Evolutionary conservation across 2,113 vertebrate species (phyloP), one percentile per base, ranked within the genome.

Genomic region (Salvator merianae): DNA sequence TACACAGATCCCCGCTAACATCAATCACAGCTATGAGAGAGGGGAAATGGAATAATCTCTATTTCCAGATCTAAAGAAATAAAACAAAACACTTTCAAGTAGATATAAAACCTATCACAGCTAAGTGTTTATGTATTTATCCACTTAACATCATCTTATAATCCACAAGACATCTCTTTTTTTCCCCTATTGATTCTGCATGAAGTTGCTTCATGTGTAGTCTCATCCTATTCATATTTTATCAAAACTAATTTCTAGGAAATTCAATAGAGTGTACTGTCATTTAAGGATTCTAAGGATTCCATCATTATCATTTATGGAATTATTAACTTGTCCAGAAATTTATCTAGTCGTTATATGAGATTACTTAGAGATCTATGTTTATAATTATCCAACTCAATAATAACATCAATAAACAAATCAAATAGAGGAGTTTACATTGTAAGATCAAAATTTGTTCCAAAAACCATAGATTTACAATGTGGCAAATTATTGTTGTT

Each of bases 41-140:
- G 69, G 59, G n/a, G 30, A 79, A 79, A 79, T n/a, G 38, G 73
- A 73, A 73, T 85, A 74, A 82, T 74, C 55, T 43, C 59, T 62
- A 20, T 2, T 74, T 75, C 75, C 28, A 75, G 16, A 76, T 83
- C 59, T 66, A 36, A 73, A 82, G 81, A 82, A 68, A 59, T 73
- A 62, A 83, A 74, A 26, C 62, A 73, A 24, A 62, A 66, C n/a
- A 13, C 59, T 75, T 83, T 75, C 71, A 83, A 75, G 71, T 18
- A 83, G 55, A 84, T 12, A 62, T 36, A 73, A 79, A 72, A 50
- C 14, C 53, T 79, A 73, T 65, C 68, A 32, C 73, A 40, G 16
- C 26, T 36, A 73, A 79, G n/a, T 47, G 59, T 78, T 78, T 72
- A 36, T 62, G 53, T 55, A 79, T 72, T 79, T 65, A 79, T 85